Base-by-base conservation (phyloP, 1,140 invertebrate genomes). In the Agrilus planipennis region DNA sequence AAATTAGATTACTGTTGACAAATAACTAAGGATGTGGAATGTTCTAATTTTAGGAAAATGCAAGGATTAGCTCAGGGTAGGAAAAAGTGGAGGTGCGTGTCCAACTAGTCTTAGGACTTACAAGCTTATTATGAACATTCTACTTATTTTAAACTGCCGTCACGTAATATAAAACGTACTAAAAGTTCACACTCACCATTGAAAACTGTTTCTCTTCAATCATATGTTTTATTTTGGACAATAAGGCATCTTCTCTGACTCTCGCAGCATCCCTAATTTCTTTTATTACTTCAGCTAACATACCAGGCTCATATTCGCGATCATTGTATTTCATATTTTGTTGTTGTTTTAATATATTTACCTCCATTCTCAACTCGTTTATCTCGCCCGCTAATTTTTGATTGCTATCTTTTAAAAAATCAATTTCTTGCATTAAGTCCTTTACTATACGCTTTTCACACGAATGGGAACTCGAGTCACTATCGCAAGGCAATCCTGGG, bases 251-350 rank as follows among this genome's bases (percentile, higher is more conserved):
- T 49, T 84, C 80, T 12, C 79, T 65, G 2, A 78, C 63, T 42
- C 75, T 69, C 2, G 79, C 77, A 12, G 81, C 79, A 54, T 84
- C 79, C 42, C 80, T 64, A 5, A 84, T 77, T 61, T 84, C 81
- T 4, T 79, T 68, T 39, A 84, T 78, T 46, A 84, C 65, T 61
- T 84, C 81, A 50, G 70, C 63, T 50, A 84, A 66, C 68, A 80
- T 77, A 45, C 81, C 81, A 3, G 81, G 81, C 23, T 79, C 74
- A 60, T 84, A 84, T 46, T 72, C 69, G n/a, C 61, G 53, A 28
- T 62, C 57, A 35, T 47, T 56, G 44, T 53, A 50, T 29, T 51
- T 67, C 60, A 31, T 60, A 60, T 47, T 61, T 49, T 46, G 55
- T 47, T 54, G 70, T 62, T 51, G 60, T 36, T 62, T 70, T 60